Evolutionary conservation across 1,140 invertebrate species (phyloP), one percentile per base, ranked within the genome.

Genomic region (Drosophila albomicans): DNA sequence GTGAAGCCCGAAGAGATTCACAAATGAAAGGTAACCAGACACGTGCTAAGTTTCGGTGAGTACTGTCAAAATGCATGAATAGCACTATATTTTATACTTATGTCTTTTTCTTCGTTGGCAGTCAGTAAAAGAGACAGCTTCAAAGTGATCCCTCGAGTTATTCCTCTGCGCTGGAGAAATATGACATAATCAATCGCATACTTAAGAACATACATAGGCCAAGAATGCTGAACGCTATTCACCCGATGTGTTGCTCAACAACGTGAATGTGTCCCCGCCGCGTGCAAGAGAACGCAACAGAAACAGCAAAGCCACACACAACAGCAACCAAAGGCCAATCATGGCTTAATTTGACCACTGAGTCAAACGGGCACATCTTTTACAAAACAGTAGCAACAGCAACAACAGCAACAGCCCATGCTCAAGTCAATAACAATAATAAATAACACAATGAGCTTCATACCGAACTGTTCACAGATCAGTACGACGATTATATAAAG

Each of bases 1-100:
- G 82, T 92, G 1, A 92, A 91, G 54, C 84, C 84, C 1, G 91
- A 91, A 56, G 91, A 92, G 46, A 89, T 92, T 20, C n/a, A n/a
- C 91, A 92, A 49, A 88, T 91, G 75, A 92, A 92, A 54, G 91
- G 92, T 6, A 92, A 92, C 59, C 91, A 92, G 67, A 92, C 91
- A 4, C 74, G 91, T 13, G 91, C 91, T 10, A 92, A 92, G 45
- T 92, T 84, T 61, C 81, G 91, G 91, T 92, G 16, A 51, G 79
- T 70, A 0, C 8, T 5, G 7, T 16, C 30, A n/a, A n/a, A 32
- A 13, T n/a, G 1, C 11, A 35, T 7, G 15, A 38, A 56, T 2
- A 54, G 2, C n/a, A 32, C 11, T 30, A 0, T 5, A 0, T n/a
- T 5, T 7, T 8, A 25, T 32, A 10, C 32, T 7, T 25, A 8